Base-by-base conservation (phyloP, 2,113 vertebrate species). In the Corythoichthys haematopterus region DNA sequence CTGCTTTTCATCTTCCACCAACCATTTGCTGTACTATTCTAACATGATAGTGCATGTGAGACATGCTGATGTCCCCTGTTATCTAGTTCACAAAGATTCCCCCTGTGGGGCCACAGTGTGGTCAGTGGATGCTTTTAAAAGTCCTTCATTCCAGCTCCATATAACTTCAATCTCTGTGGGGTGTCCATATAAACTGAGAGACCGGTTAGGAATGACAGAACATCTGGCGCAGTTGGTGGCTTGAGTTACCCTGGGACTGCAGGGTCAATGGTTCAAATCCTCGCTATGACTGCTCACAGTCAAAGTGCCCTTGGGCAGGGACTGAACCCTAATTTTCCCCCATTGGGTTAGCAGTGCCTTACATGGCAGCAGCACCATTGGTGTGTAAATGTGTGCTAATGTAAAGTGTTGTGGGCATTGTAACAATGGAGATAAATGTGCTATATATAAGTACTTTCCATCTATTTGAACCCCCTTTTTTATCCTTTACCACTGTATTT, bases 161-260 rank as follows among this genome's bases (percentile, higher is more conserved):
- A 57, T 57, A 14, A 50, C 46, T n/a, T 77, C 66, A 81, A 72
- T 77, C 74, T 85, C 80, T 85, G 86, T 74, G 75, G 58, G 68
- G 69, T 81, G 68, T 80, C 36, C 66, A 83, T 72, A 76, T 70
- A 73, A 76, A 66, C 72, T 36, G 40, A 64, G 3, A 0, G 51
- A 46, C 2, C 73, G 84, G 88, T 87, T 84, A 86, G 79, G 61
- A 58, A 70, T 28, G 20, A 28, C 20, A 28, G 20, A 28, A 28
- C 20, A 28, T 28, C 20, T 28, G 20, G 20, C 20, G 20, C 20
- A 28, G 20, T 28, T 28, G 20, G 20, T 28, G 20, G 20, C 20
- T 28, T 28, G 20, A 28, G 20, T 28, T 28, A 28, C 20, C 20
- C 20, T 28, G 20, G 20, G 20, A 28, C 20, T 28, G 20, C 20